Base-by-base conservation (phyloP, 2,888 invertebrate species). In the Clepsis dumicolana region DNA sequence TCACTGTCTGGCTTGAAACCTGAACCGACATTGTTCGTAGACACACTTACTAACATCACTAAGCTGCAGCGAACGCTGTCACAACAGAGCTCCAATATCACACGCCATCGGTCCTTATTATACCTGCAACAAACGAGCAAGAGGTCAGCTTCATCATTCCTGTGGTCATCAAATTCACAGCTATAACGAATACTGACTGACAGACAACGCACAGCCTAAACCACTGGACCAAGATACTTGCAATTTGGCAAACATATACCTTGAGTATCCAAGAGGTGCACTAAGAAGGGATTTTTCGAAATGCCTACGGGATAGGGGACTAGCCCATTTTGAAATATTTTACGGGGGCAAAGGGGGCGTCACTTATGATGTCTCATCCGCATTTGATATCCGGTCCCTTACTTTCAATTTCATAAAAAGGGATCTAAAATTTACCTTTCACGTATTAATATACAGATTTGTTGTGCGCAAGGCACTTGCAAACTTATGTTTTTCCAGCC, bases 101-200 rank as follows among this genome's bases (percentile, higher is more conserved):
- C 52, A 18, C 21, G 27, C 54, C 21, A 65, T 57, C 54, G 25
- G 50, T 57, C 57, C 21, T 25, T 35, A 50, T 59, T 64, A 44
- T 68, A 68, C 68, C 68, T 68, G 64, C 8, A 68, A 68, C 64
- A 64, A 68, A 59, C 38, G 32, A 68, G 52, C 16, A 25, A 68
- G 44, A 68, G 52, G 62, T 67, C 38, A 67, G 62, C 14, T 50
- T 67, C 16, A 21, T 38, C 53, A 27, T 16, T 29, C 10, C 27
- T 27, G 25, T 56, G 16, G 41, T 35, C 18, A 27, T n/a, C 5
- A 21, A 35, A 35, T 4, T 21, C 2, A 35, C 14, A 21, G 10
- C 7, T n/a, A n/a, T n/a, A 14, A n/a, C n/a, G n/a, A n/a, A n/a
- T n/a, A n/a, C n/a, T n/a, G n/a, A n/a, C n/a, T n/a, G n/a, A 29